These are phyloP conservation scores for Neostethus bicornis DNA, from an alignment of 2,797 vertebrate species.

Conservation along the genomic window DNA sequence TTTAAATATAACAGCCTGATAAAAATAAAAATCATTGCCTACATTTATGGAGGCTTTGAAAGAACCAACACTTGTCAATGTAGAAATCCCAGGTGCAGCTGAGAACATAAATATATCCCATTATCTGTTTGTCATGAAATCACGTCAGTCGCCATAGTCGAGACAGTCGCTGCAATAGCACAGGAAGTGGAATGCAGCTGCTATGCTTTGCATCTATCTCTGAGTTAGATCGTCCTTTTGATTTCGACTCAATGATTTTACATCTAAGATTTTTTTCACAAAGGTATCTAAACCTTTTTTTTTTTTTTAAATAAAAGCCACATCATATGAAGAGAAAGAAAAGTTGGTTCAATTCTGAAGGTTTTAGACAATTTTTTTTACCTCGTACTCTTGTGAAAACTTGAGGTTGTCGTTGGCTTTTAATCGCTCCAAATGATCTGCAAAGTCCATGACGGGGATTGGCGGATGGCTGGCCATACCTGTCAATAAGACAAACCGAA, in stretches of 20 bases:
- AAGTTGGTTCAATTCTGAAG: neutral
- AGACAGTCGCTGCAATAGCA: slow-evolving; percentile 14
- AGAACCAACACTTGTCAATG: slow-evolving; percentile 3
- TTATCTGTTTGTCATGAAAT: slow-evolving; percentile 12
- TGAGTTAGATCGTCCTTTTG: slow-evolving; percentile 18
- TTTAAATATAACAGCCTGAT: neutral
- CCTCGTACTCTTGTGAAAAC: slow-evolving; percentile 99
- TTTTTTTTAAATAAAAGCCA: neutral
- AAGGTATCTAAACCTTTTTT: no score
- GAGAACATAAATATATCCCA: slow-evolving; percentile 17
- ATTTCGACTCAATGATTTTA: slow-evolving; percentile 8
- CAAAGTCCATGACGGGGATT: slow-evolving; percentile 95
- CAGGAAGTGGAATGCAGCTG: slow-evolving; percentile 24
- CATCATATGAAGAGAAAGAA: neutral
- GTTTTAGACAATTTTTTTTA: no score
- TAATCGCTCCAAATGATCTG: slow-evolving; percentile 94
- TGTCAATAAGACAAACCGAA: slow-evolving; percentile 71
- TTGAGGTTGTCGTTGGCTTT: slow-evolving; percentile 99
- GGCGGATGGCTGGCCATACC: slow-evolving; percentile 98
- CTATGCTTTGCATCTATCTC: slow-evolving; percentile 23
- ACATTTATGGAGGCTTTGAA: slow-evolving; percentile 3
- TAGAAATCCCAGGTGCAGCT: slow-evolving; percentile 19
- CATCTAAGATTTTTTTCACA: neutral
- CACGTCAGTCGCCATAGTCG: slow-evolving; percentile 10
- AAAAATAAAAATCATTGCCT: neutral